phyloP scores from a whole-genome alignment of 2,888 invertebrate genomes.

The Macropis europaea region DNA sequence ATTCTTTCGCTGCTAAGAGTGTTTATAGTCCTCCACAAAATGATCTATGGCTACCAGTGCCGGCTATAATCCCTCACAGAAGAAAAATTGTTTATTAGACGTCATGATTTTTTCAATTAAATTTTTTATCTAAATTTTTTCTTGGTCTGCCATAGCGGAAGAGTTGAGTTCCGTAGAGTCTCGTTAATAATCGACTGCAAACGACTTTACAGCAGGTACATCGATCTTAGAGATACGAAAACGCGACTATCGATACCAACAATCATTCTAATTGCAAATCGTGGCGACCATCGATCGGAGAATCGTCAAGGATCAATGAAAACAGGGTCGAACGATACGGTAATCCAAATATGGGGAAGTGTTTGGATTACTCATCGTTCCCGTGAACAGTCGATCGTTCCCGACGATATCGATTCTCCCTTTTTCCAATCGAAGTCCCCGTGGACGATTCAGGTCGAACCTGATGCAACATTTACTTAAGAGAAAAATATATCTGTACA shows the following conservation, averaged over 20 bases:
- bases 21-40: too few relatives aligned
- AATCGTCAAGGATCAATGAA: not conserved
- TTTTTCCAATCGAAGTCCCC: not conserved
- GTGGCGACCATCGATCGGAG: not conserved
- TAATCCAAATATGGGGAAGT: constrained; percentile 75
- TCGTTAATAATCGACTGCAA: too few relatives aligned
- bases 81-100: too few relatives aligned
- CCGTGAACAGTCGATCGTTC: not conserved
- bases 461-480: too few relatives aligned
- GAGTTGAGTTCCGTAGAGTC: too few relatives aligned
- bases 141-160: too few relatives aligned
- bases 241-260: not conserved
- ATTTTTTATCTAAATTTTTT: too few relatives aligned
- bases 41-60: too few relatives aligned
- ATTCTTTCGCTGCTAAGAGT: too few relatives aligned
- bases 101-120: too few relatives aligned
- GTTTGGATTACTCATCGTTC: constrained; percentile 64
- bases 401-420: not conserved
- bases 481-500: not conserved
- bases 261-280: constrained; percentile 2
- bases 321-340: constrained; percentile 28
- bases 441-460: not conserved
- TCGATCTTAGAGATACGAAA: not conserved
- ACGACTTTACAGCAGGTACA: not conserved
- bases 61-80: too few relatives aligned